These are phyloP conservation scores for Varanus komodoensis DNA, from an alignment of 2,113 vertebrate species.

Conservation along the genomic window DNA sequence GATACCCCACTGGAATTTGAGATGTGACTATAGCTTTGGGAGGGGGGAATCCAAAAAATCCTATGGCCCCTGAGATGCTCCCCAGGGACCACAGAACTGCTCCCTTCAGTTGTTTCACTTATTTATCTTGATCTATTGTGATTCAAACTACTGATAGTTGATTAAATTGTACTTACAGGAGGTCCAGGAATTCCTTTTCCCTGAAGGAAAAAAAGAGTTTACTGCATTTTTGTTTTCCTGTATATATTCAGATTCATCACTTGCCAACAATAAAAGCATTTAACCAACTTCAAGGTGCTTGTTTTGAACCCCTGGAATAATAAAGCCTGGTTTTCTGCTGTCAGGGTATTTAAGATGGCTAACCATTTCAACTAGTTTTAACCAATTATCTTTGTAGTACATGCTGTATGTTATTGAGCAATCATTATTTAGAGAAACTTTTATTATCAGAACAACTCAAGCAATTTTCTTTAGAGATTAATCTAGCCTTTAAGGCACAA, in stretches of 20 bases:
- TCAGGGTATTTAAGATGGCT: background rate
- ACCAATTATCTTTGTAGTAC: background rate
- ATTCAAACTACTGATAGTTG: background rate
- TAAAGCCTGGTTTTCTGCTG: background rate
- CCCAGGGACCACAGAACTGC: no score
- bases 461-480: background rate
- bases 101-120: background rate
- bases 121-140: slow-evolving; percentile 3
- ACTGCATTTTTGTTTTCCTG: slow-evolving; percentile 18
- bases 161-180: slow-evolving; percentile 81
- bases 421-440: background rate
- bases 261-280: background rate
- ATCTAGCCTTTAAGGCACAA: background rate
- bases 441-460: background rate
- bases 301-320: background rate
- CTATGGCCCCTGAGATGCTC: no score
- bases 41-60: no score
- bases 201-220: slow-evolving; percentile 71
- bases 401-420: background rate
- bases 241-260: background rate
- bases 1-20: no score
- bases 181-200: slow-evolving; percentile 89
- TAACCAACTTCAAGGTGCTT: background rate
- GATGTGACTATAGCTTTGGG: no score
- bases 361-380: background rate